Conservation (phyloP, 2,113 vertebrate species). For the Arvicanthis niloticus region DNA sequence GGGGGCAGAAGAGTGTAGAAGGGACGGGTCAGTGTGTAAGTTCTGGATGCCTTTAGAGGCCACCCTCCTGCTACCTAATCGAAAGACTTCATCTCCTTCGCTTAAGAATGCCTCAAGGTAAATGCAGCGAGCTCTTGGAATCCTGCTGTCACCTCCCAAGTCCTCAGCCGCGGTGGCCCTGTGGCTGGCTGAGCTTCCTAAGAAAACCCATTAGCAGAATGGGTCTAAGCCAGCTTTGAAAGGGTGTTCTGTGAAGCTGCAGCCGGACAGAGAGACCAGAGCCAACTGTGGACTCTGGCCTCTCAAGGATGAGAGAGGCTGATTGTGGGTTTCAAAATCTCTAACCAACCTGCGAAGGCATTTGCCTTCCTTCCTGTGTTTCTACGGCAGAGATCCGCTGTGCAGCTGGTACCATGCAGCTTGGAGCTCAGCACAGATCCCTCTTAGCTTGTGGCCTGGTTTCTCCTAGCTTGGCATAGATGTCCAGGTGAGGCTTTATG, state of each 20-base stretch:
- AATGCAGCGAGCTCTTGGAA: background rate
- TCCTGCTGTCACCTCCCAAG: background rate
- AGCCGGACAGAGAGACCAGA: background rate
- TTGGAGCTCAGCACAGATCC: background rate
- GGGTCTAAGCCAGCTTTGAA: conserved; percentile 7
- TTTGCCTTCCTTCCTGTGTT: conserved; percentile 64
- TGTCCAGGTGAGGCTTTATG: background rate
- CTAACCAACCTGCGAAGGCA: conserved; percentile 65
- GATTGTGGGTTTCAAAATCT: conserved; percentile 62
- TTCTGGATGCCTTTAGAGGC: background rate
- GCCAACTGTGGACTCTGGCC: conserved; percentile 26
- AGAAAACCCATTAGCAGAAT: conserved; percentile 40
- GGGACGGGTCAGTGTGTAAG: rapidly evolving
- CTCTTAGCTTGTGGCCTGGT: background rate
- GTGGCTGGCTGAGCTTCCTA: conserved; percentile 17
- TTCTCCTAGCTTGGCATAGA: background rate
- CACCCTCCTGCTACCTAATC: background rate
- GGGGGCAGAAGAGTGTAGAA: background rate
- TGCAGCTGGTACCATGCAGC: background rate
- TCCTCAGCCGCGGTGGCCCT: background rate
- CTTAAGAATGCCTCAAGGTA: background rate
- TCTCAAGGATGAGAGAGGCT: conserved; percentile 46
- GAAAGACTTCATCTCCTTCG: background rate
- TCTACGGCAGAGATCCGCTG: background rate
- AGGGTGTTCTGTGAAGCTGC: conserved; percentile 5